Percentiles rank a stretch among this genome's conserved stretches.
Evolutionary conservation across 2,113 vertebrate species (phyloP).

Genomic region (Leucoraja erinaceus): DNA sequence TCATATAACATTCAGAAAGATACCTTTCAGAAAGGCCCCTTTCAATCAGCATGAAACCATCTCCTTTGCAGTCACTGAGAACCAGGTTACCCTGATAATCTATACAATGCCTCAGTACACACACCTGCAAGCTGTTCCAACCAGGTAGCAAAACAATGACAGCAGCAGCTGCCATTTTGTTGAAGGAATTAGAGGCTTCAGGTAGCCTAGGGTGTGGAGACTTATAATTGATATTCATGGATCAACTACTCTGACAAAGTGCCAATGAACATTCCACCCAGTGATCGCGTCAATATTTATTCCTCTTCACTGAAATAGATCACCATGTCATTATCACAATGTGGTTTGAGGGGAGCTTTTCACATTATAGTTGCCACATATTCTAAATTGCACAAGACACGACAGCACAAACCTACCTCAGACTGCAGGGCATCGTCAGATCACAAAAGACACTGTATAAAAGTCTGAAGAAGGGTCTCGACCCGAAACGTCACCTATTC

Average conservation of each 20-base stretch:
- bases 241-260: background rate
- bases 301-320: background rate
- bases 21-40: background rate
- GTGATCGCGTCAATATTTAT: background rate
- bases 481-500: no score
- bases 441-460: background rate
- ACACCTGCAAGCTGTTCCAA: background rate
- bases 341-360: background rate
- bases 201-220: background rate
- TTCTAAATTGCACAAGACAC: background rate
- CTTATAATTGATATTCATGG: background rate
- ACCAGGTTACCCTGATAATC: background rate
- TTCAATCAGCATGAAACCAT: background rate
- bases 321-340: background rate
- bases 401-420: background rate
- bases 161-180: background rate
- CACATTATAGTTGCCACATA: background rate
- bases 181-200: background rate
- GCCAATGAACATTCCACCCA: background rate
- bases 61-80: background rate
- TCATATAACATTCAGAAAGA: background rate
- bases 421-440: background rate
- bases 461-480: no score
- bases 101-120: no score
- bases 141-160: background rate